phyloP scores from a whole-genome alignment of 2,888 invertebrate species.

The Megalurothrips usitatus region DNA sequence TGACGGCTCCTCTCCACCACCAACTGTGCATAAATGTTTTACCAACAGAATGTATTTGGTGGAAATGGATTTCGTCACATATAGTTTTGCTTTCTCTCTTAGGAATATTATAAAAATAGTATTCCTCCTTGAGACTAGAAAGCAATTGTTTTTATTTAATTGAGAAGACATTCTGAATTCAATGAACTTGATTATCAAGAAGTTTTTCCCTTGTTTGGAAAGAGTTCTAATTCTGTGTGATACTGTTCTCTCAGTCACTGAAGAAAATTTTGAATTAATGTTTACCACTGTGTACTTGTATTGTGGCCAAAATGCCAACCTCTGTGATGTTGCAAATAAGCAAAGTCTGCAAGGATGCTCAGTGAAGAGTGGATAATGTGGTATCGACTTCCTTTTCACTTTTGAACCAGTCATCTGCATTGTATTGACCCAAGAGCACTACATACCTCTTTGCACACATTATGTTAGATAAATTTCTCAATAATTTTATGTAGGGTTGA shows the following conservation, averaged over 20 bases:
- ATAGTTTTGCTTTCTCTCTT: neutral
- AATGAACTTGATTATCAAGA: neutral
- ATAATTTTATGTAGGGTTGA: neutral
- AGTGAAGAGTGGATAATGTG: neutral
- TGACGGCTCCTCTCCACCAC: too few relatives aligned
- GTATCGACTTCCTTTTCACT: conserved; percentile 12
- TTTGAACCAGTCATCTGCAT: conserved; percentile 17
- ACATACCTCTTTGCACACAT: conserved; percentile 20
- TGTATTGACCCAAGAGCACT: neutral
- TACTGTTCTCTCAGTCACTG: conserved; percentile 11
- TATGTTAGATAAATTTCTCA: conserved; percentile 6
- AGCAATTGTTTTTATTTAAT: neutral
- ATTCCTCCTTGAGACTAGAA: neutral
- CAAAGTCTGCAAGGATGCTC: conserved; percentile 16
- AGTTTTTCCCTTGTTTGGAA: neutral
- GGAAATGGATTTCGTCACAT: neutral
- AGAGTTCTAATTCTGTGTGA: neutral
- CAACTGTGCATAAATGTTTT: too few relatives aligned
- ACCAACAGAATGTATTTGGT: too few relatives aligned
- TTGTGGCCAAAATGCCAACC: conserved; percentile 24
- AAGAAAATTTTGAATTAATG: neutral
- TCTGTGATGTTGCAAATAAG: conserved; percentile 25
- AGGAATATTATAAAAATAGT: neutral
- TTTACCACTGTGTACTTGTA: conserved; percentile 18
- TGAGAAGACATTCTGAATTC: neutral